phyloP scores from a whole-genome alignment of 1,140 invertebrate species.

The Sycophila sp. region DNA sequence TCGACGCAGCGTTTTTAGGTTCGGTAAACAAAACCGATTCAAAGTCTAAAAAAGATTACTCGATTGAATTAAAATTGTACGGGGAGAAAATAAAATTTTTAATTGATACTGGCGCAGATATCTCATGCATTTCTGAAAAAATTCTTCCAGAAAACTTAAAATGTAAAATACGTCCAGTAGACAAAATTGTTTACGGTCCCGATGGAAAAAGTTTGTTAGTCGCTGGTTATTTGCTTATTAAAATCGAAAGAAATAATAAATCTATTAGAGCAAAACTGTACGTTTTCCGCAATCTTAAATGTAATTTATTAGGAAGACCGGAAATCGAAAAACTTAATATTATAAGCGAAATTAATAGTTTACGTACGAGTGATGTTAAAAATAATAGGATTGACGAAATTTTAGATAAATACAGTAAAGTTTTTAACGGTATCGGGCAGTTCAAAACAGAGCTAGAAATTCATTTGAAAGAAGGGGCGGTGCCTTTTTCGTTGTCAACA shows the following conservation, averaged over 20 bases:
- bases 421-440: slow-evolving; percentile 27
- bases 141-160: slow-evolving; percentile 10
- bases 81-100: slow-evolving; percentile 19
- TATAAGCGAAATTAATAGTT: slow-evolving; percentile 14
- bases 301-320: slow-evolving; percentile 29
- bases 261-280: slow-evolving; percentile 11
- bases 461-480: background rate
- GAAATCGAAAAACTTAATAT: slow-evolving; percentile 32
- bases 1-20: slow-evolving; percentile 22
- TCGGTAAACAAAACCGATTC: background rate
- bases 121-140: slow-evolving; percentile 31
- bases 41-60: too few relatives aligned
- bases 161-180: background rate
- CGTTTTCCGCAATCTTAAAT: slow-evolving; percentile 31
- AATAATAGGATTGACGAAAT: background rate
- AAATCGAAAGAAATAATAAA: background rate
- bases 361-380: too few relatives aligned
- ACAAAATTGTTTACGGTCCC: slow-evolving; percentile 17
- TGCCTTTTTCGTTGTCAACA: too few relatives aligned
- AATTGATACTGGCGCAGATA: slow-evolving; percentile 36
- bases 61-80: too few relatives aligned
- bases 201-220: slow-evolving; percentile 27
- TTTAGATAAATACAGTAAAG: slow-evolving; percentile 21
- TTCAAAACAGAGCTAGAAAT: too few relatives aligned
- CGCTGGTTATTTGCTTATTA: slow-evolving; percentile 8